Evolutionary conservation across 2,113 vertebrate genomes (phyloP).

Genomic region (Amphiprion percula): DNA sequence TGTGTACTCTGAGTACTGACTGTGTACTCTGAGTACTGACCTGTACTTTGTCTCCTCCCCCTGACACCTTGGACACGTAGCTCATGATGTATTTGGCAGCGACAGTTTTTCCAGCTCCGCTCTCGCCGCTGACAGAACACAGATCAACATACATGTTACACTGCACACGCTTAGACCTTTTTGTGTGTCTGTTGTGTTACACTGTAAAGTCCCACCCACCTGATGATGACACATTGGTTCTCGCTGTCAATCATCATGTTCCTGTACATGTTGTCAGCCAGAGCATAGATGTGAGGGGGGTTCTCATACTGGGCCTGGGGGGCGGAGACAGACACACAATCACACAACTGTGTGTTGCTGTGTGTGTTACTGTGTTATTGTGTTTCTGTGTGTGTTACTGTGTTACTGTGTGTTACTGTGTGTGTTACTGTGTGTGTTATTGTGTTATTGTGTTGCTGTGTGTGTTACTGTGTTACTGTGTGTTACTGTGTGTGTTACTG

Average conservation of each 20-base stretch:
- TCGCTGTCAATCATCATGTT: constrained; percentile 90
- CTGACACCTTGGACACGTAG: constrained; percentile 88
- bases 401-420: too few relatives aligned
- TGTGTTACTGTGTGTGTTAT: neutral
- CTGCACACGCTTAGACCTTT: neutral
- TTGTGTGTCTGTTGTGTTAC: too few relatives aligned
- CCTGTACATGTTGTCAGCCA: constrained; percentile 88
- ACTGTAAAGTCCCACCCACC: constrained; percentile 70
- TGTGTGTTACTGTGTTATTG: too few relatives aligned
- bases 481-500: too few relatives aligned
- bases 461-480: neutral
- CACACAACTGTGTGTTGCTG: too few relatives aligned
- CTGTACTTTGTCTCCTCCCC: constrained; percentile 88
- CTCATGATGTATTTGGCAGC: constrained; percentile 90
- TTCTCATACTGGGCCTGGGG: constrained; percentile 88
- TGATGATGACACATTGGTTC: constrained; percentile 91
- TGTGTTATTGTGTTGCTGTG: neutral
- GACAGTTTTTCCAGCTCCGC: constrained; percentile 88
- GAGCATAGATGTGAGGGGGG: constrained; percentile 88
- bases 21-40: constrained; percentile 52
- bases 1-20: neutral
- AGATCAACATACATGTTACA: neutral
- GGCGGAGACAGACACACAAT: neutral
- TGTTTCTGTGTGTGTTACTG: too few relatives aligned
- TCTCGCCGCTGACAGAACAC: constrained; percentile 82